Conservation (phyloP, 1,140 invertebrate genomes). For the Drosophila micromelanica region DNA sequence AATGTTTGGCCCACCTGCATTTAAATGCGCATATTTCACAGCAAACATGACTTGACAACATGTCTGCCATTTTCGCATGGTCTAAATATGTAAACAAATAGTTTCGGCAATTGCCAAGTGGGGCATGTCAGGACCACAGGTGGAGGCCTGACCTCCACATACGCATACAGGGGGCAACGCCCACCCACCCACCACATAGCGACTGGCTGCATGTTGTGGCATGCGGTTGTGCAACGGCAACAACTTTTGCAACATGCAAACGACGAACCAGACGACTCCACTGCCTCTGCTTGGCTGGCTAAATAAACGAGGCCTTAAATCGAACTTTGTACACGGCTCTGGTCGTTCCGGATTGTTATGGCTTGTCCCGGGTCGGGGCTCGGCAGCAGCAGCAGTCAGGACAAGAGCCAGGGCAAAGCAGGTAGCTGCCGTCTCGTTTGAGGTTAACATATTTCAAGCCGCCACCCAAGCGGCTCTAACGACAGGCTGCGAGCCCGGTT, state of each 20-base stretch:
- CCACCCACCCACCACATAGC: conserved; percentile 26
- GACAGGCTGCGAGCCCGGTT: conserved; percentile 28
- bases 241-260: conserved; percentile 81
- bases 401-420: neutral
- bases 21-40: conserved; percentile 83
- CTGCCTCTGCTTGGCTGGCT: conserved; percentile 51
- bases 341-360: conserved; percentile 31
- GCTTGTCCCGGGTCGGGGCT: conserved; percentile 4
- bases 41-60: conserved; percentile 83
- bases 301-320: conserved; percentile 83
- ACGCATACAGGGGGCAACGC: neutral
- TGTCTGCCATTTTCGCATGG: conserved; percentile 72
- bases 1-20: conserved; percentile 39
- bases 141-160: neutral
- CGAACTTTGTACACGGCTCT: conserved; percentile 72
- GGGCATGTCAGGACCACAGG: conserved; percentile 61
- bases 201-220: conserved; percentile 72
- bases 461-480: conserved; percentile 45
- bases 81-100: conserved; percentile 84
- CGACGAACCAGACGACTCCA: conserved; percentile 53
- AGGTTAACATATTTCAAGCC: conserved; percentile 83
- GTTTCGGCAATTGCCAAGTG: conserved; percentile 83
- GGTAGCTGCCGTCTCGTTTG: conserved; percentile 68
- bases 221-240: conserved; percentile 76
- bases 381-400: conserved; percentile 1